These are phyloP conservation scores for Eristalis intricaria DNA, from an alignment of 2,888 invertebrate species.

Conservation along the genomic window DNA sequence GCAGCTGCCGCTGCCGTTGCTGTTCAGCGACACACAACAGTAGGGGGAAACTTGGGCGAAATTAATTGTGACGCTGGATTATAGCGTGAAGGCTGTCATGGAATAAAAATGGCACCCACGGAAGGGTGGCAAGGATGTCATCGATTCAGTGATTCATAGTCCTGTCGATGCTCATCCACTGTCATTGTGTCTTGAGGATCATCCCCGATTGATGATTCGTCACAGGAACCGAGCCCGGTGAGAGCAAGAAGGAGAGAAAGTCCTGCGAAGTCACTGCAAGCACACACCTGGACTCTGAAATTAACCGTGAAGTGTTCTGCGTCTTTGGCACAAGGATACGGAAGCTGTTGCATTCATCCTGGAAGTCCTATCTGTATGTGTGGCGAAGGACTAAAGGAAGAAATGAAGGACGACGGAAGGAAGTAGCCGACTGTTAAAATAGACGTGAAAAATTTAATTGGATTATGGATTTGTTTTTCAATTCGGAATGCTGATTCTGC, in stretches of 20 bases:
- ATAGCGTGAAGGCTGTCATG: slow-evolving; percentile 81
- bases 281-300: slow-evolving; percentile 58
- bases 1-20: slow-evolving; percentile 50
- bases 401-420: slow-evolving; percentile 1
- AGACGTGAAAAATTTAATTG: slow-evolving; percentile 71
- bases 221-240: slow-evolving; percentile 6
- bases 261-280: background rate
- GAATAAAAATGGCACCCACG: slow-evolving; percentile 72
- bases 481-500: slow-evolving; percentile 65
- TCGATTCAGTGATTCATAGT: slow-evolving; percentile 60
- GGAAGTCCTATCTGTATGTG: background rate
- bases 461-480: slow-evolving; percentile 67
- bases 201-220: slow-evolving; percentile 60
- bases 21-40: slow-evolving; percentile 19
- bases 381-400: slow-evolving; percentile 14
- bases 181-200: slow-evolving; percentile 41
- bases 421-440: slow-evolving; percentile 37
- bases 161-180: slow-evolving; percentile 22
- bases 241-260: background rate
- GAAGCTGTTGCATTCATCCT: slow-evolving; percentile 47
- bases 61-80: slow-evolving; percentile 74
- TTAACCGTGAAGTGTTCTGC: slow-evolving; percentile 56
- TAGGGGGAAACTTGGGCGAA: slow-evolving; percentile 51
- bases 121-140: slow-evolving; percentile 65
- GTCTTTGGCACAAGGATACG: slow-evolving; percentile 31